Base-by-base conservation (phyloP, 2,888 invertebrate genomes). In the Hirudinaria manillensis region DNA sequence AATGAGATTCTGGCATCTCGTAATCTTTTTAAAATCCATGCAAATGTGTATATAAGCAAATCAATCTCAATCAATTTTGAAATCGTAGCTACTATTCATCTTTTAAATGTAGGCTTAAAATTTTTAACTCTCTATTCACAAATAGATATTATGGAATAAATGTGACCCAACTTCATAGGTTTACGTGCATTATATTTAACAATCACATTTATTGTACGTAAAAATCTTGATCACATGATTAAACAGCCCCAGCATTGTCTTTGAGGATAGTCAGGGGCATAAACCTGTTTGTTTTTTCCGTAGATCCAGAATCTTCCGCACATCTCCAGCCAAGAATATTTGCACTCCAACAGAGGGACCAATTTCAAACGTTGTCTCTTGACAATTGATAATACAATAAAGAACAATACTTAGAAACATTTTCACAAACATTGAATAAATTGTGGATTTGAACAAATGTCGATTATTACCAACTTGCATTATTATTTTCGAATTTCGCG, bases 191-290 rank as follows among this genome's bases (percentile, higher is more conserved):
- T 36, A 13, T 61, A 29, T 6, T 6, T 3, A 61, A 3, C 1
- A 61, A 61, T 6, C 27, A 6, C 13, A 29, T 61, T 61, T 61
- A 61, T 61, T 29, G 61, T 13, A 29, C 2, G 27, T 61, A 29
- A 29, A 61, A 29, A 29, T 61, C 29, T 1, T 45, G 13, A 45
- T 45, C 10, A 45, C 45, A 45, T 45, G 6, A 80, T 66, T 38
- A 68, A 56, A 55, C 80, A 80, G 0, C 79, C 79, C 76, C 80
- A 80, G 76, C 79, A 80, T 66, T 81, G 83, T 72, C 82, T 81
- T 65, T 83, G 82, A 0, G 82, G 83, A 76, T 83, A 82, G 74
- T 82, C 82, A 0, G 81, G 80, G 10, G 81, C 78, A 75, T 81
- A 78, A 16, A 82, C 81, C 13, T 77, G 75, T 34, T 56, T 61